Conservation (phyloP, 2,797 vertebrate species). For the Chiloscyllium punctatum region DNA sequence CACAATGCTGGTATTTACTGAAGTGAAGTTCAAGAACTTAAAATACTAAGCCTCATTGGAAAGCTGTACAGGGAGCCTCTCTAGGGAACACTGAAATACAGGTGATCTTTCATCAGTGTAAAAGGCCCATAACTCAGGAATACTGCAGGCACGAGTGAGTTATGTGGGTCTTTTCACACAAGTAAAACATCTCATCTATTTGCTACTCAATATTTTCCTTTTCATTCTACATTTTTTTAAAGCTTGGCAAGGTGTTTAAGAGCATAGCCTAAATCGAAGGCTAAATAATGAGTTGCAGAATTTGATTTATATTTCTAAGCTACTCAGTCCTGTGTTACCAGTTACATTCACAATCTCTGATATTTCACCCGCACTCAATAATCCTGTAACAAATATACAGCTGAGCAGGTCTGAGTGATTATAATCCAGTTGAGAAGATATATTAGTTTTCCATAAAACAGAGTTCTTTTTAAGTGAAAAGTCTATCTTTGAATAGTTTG, state of each 20-base stretch:
- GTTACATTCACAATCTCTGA: not conserved
- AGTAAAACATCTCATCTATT: constrained; percentile 25
- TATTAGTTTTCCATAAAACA: constrained; percentile 1
- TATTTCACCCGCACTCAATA: not conserved
- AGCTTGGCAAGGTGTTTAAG: constrained; percentile 33
- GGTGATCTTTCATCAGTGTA: constrained; percentile 37
- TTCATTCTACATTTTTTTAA: not conserved
- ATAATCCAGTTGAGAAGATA: not conserved
- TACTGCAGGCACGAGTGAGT: not conserved
- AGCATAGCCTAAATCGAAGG: constrained; percentile 9
- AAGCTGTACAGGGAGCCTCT: not conserved
- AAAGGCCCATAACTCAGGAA: constrained; percentile 30
- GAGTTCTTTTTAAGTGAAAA: not conserved
- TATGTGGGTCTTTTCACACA: constrained; percentile 20
- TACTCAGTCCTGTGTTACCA: not conserved
- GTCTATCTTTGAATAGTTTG: not conserved
- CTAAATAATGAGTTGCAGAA: not conserved
- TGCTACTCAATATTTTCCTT: constrained; percentile 25
- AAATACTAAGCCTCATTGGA: constrained; percentile 30
- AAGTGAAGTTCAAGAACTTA: constrained; percentile 30
- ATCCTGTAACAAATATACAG: not conserved
- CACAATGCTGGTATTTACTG: constrained; percentile 32
- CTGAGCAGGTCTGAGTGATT: not conserved
- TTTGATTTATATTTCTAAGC: not conserved
- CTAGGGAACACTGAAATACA: constrained; percentile 33